A percentile compares a stretch with the other conserved stretches of the same genome.
Evolutionary conservation across 1,140 invertebrate species (phyloP).

Genomic region (Metaphire vulgaris): DNA sequence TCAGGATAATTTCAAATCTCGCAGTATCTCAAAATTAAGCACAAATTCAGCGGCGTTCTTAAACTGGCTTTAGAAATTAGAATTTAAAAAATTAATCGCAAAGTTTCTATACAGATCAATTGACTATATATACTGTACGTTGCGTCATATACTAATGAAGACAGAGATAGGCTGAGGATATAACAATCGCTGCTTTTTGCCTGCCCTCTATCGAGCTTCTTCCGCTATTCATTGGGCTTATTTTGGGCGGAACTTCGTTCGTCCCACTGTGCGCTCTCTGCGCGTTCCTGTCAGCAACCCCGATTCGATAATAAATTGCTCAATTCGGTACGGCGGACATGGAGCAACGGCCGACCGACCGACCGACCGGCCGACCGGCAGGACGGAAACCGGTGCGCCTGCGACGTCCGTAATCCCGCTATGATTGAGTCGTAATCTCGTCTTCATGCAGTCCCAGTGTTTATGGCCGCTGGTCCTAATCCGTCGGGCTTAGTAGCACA

Average conservation of each 20-base stretch:
- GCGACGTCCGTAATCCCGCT: background rate
- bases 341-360: background rate
- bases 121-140: too few relatives aligned
- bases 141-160: too few relatives aligned
- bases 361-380: background rate
- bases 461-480: background rate
- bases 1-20: too few relatives aligned
- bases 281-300: background rate
- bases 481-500: background rate
- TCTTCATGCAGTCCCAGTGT: background rate
- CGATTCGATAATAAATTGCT: background rate
- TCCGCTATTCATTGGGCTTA: background rate
- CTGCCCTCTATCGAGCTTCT: too few relatives aligned
- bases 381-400: too few relatives aligned
- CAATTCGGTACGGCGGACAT: background rate
- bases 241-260: background rate
- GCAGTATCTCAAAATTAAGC: too few relatives aligned
- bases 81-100: too few relatives aligned
- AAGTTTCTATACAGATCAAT: too few relatives aligned
- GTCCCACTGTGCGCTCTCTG: background rate
- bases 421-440: conserved; percentile 2
- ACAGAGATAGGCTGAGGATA: too few relatives aligned
- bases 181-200: too few relatives aligned
- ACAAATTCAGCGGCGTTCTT: too few relatives aligned
- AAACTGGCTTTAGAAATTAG: too few relatives aligned